Evolutionary conservation across 1,140 invertebrate species (phyloP).

Genomic region (Drosophila dunni): DNA sequence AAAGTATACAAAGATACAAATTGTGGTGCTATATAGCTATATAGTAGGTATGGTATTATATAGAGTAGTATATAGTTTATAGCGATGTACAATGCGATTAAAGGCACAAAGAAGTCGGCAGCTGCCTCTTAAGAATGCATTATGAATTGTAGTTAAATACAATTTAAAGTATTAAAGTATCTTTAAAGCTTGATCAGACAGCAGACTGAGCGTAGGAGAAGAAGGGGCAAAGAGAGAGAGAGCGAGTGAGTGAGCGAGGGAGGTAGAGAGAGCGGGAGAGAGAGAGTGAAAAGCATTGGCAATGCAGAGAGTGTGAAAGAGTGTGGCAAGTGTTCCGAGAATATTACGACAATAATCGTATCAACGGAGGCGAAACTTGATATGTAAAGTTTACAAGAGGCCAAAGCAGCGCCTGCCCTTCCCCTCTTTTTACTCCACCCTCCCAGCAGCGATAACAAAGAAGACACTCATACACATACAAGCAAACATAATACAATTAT

Average conservation of each 20-base stretch:
- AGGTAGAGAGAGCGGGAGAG: background rate
- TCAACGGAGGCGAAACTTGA: slow-evolving; percentile 66
- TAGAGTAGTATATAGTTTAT: background rate
- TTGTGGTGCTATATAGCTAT: background rate
- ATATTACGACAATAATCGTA: slow-evolving; percentile 40
- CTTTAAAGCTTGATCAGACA: slow-evolving; percentile 39
- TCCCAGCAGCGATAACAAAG: slow-evolving; percentile 58
- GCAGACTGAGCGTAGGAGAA: background rate
- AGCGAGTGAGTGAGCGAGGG: slow-evolving; percentile 19
- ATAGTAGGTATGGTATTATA: no score
- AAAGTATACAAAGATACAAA: slow-evolving; percentile 4
- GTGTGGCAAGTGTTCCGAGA: slow-evolving; percentile 73
- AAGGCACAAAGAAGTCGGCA: slow-evolving; percentile 46
- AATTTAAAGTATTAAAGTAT: slow-evolving; percentile 19
- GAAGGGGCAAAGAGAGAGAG: slow-evolving; percentile 9
- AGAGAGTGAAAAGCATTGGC: slow-evolving; percentile 19
- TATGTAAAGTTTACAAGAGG: slow-evolving; percentile 79
- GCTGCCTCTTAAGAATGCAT: slow-evolving; percentile 22
- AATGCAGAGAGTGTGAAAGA: slow-evolving; percentile 40
- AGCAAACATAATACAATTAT: slow-evolving; percentile 9
- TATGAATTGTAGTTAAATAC: slow-evolving; percentile 33
- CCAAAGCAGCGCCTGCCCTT: slow-evolving; percentile 36
- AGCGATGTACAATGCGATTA: slow-evolving; percentile 40
- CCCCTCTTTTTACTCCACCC: background rate
- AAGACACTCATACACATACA: slow-evolving; percentile 14